Percentiles rank a stretch among this genome's conserved stretches.
Evolutionary conservation across 2,888 invertebrate species (phyloP).

Genomic region (Cataglyphis livida): DNA sequence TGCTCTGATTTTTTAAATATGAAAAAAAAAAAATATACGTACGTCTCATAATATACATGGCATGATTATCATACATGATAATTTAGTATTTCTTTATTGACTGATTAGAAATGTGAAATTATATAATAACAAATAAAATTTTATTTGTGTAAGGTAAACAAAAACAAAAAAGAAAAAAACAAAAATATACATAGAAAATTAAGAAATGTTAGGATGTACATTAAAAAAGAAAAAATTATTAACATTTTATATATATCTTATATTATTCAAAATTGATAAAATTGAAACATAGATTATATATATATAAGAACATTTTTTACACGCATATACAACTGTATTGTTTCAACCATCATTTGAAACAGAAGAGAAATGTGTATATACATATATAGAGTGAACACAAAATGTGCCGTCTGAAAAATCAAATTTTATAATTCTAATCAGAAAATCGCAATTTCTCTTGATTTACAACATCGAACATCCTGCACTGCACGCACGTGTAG

Average conservation of each 20-base stretch:
- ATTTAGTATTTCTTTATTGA: background rate
- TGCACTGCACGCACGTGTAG: constrained; percentile 9
- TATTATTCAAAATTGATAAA: background rate
- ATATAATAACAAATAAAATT: background rate
- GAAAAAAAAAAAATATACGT: background rate
- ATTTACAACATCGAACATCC: background rate
- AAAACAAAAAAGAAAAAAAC: background rate
- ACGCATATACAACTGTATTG: background rate
- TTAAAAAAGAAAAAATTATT: background rate
- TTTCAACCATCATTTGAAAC: background rate
- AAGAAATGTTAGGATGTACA: background rate
- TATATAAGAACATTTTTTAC: background rate
- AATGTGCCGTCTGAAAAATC: background rate
- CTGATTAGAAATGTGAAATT: background rate
- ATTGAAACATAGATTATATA: background rate
- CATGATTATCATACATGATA: background rate
- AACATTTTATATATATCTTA: background rate
- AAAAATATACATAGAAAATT: background rate
- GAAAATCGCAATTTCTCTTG: constrained; percentile 22
- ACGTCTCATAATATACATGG: background rate
- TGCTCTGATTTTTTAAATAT: too few relatives aligned
- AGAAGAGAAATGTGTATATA: background rate
- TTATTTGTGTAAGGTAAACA: background rate
- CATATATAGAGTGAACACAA: background rate
- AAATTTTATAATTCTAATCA: background rate